Base-by-base conservation (phyloP, 2,113 vertebrate genomes). In the Sinocyclocheilus anshuiensis region DNA sequence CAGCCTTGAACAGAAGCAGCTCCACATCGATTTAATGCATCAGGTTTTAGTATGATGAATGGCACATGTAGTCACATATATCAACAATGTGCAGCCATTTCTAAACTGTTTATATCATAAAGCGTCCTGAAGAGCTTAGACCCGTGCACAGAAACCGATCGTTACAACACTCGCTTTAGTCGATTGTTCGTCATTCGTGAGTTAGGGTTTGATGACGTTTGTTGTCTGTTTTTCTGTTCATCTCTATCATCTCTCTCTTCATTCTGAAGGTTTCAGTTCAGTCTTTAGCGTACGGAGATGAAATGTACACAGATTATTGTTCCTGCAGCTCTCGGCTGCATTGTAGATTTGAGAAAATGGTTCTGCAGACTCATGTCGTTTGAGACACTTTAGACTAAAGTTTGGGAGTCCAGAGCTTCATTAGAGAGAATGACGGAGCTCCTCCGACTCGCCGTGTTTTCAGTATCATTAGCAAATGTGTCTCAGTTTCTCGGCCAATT, bases 401-500 rank as follows among this genome's bases (percentile, higher is more conserved):
- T 77, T 9, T 24, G 29, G 57, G 26, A 20, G 53, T 36, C 57
- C 22, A 3, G 77, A 9, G 36, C 61, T 81, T 81, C 61, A 22
- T 81, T 81, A 81, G 61, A 88, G 88, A 88, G 86, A 16, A 33
- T 36, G 69, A 39, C 33, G 2, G 67, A n/a, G 2, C 22, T 80
- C 33, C 67, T 63, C 81, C 61, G 81, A 88, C 89, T 84, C 7
- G 90, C 67, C 88, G 90, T 87, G 87, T 90, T 88, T 39, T 71
- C 79, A 83, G 72, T 48, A 72, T 42, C 85, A 89, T 92, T 87
- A 90, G 91, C 91, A 92, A 93, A 93, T 92, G 84, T 88, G 84
- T 57, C 90, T 87, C 91, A 84, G 88, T 81, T 91, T 89, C 87
- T 86, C 84, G 78, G 82, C 94, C 94, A 95, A 95, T 95, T 95